Evolutionary conservation across 2,797 vertebrate species (phyloP), one percentile per base, ranked within the genome.

Genomic region (Sorex maritimensis): DNA sequence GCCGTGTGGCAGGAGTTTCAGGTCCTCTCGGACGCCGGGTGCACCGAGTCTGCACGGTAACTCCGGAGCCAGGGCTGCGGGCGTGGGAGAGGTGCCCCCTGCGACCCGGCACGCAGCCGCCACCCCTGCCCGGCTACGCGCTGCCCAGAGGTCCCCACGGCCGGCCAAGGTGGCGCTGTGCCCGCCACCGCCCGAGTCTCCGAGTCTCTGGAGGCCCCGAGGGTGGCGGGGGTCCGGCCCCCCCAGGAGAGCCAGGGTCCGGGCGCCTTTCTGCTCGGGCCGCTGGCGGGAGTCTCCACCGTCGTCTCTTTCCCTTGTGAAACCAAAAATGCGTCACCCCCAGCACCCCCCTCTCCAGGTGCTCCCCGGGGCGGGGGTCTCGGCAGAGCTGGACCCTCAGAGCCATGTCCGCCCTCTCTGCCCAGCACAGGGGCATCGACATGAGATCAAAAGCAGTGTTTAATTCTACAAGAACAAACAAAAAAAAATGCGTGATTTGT

Each of bases 301-400:
- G 68, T 86, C 89, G 73, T 95, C 81, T 93, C 78, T 81, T 92
- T 94, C 88, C 78, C 87, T 94, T 95, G 52, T 85, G 73, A 97
- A 94, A 75, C 90, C 90, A 96, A 95, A 95, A 95, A 83, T 80
- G 65, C 94, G 61, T 95, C 82, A 73, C 5, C 34, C 34, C 82
- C 58, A 55, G 71, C 4, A 34, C n/a, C 12, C 78, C 73, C 34
- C 84, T 13, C 84, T 21, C 83, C 26, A 2, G 34, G 19, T 93
- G 12, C 73, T 49, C 83, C 78, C 77, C 34, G 81, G 77, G 65
- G 63, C 34, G 63, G 5, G 5, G 46, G 30, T 67, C 46, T 52
- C 72, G 75, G 86, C 58, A 34, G 28, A 78, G 84, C 34, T 72
- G 88, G 49, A 81, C 30, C 52, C 78, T 86, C 21, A 38, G 71